Conservation (phyloP, 2,113 vertebrate species). For the Sinocyclocheilus anshuiensis region DNA sequence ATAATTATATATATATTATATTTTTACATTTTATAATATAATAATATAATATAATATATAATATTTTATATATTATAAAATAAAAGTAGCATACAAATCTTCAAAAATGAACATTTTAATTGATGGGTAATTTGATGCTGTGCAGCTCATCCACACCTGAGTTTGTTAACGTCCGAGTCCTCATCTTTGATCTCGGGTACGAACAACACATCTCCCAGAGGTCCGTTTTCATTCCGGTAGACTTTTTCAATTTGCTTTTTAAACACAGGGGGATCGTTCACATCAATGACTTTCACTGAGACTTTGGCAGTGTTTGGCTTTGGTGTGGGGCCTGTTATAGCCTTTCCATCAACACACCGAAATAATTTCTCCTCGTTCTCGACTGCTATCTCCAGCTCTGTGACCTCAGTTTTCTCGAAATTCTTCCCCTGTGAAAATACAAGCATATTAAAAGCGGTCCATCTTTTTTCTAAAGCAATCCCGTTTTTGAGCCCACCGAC, state of each 20-base stretch:
- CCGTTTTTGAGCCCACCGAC: neutral
- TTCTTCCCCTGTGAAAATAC: constrained; percentile 69
- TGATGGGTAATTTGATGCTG: neutral
- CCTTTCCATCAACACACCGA: constrained; percentile 58
- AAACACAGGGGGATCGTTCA: constrained; percentile 75
- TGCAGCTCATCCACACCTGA: constrained; percentile 60
- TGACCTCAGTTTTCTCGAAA: constrained; percentile 52
- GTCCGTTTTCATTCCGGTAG: constrained; percentile 66
- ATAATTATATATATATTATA: no score
- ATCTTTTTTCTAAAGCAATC: neutral
- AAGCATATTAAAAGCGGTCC: neutral
- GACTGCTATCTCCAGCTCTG: constrained; percentile 66
- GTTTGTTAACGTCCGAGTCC: constrained; percentile 55
- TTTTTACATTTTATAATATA: no score
- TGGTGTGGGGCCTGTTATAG: no score
- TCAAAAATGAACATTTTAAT: neutral
- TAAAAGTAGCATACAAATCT: neutral
- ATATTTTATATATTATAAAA: neutral
- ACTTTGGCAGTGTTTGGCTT: constrained; percentile 47
- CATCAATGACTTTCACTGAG: constrained; percentile 63
- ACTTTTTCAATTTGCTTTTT: neutral
- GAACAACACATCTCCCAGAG: constrained; percentile 68
- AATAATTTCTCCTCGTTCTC: constrained; percentile 74
- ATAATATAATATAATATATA: no score
- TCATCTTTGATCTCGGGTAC: constrained; percentile 64